Evolutionary conservation across 30 jellyfish, hydroid and myxozoan species (phyloP).

Genomic region (Cassiopea xamachana): DNA sequence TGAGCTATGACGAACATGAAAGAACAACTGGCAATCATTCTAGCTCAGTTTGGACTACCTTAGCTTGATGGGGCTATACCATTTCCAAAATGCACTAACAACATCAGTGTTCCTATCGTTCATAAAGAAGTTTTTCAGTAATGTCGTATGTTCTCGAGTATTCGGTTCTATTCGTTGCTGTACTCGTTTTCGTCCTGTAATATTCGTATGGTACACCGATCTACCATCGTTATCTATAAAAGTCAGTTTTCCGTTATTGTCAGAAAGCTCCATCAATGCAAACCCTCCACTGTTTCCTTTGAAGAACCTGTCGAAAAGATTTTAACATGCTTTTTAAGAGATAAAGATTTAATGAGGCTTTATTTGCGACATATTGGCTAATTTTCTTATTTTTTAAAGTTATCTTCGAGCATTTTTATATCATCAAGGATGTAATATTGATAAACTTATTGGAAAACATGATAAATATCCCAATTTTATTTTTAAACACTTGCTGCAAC

Average conservation of each 20-base stretch:
- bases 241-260: conserved; percentile 58
- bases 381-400: too few species aligned
- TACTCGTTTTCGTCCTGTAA: conserved; percentile 36
- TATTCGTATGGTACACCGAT: conserved; percentile 44
- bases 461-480: too few species aligned
- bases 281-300: conserved; percentile 81
- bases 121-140: conserved; percentile 49
- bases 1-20: too few species aligned
- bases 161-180: conserved; percentile 3
- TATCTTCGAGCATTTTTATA: too few species aligned
- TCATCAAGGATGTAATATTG: too few species aligned
- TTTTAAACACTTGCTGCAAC: too few species aligned
- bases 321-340: too few species aligned
- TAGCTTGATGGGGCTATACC: conserved; percentile 53
- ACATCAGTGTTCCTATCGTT: conserved; percentile 36
- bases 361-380: too few species aligned
- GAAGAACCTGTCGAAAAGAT: conserved; percentile 71
- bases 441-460: too few species aligned
- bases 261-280: conserved; percentile 60
- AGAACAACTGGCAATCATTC: background rate
- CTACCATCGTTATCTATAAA: conserved; percentile 52
- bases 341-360: too few species aligned
- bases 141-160: conserved; percentile 25
- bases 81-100: conserved; percentile 50
- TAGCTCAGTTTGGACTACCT: conserved; percentile 5